A percentile compares a stretch with the other conserved stretches of the same genome.
Evolutionary conservation across 2,113 vertebrate genomes (phyloP).

Genomic region (Ophiodon elongatus): DNA sequence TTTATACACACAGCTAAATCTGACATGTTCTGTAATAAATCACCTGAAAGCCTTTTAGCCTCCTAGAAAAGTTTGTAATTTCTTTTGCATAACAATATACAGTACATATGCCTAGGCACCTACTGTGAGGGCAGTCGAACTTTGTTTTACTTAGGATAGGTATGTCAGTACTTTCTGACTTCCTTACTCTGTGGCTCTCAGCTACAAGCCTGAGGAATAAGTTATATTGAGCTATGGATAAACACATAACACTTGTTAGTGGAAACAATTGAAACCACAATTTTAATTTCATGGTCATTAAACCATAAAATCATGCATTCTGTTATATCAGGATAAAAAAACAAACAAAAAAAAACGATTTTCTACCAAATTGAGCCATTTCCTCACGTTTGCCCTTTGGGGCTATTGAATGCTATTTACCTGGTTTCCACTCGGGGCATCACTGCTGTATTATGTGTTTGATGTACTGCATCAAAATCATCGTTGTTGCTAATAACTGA

Average conservation of each 20-base stretch:
- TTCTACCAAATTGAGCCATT: too few species aligned
- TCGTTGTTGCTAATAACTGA: too few species aligned
- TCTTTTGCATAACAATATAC: not conserved
- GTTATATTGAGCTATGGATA: not conserved
- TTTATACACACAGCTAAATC: not conserved
- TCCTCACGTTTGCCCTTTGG: too few species aligned
- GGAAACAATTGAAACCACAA: too few species aligned
- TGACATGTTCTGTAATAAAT: not conserved
- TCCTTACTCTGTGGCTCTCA: not conserved
- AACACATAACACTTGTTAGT: not conserved
- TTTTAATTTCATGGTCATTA: too few species aligned
- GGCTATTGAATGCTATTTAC: too few species aligned
- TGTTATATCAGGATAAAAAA: too few species aligned
- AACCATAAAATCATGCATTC: too few species aligned
- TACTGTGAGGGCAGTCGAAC: not conserved
- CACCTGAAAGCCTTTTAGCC: not conserved
- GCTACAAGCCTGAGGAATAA: not conserved
- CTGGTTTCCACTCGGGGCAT: too few species aligned
- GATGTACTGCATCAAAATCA: too few species aligned
- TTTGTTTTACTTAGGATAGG: not conserved
- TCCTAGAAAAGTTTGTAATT: not conserved
- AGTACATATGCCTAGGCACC: not conserved
- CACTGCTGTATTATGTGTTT: too few species aligned
- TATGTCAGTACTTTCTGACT: not conserved
- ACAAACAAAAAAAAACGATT: too few species aligned